Conservation (phyloP, 92 coral and sea anemone genomes). For the Actinernus sp. region DNA sequence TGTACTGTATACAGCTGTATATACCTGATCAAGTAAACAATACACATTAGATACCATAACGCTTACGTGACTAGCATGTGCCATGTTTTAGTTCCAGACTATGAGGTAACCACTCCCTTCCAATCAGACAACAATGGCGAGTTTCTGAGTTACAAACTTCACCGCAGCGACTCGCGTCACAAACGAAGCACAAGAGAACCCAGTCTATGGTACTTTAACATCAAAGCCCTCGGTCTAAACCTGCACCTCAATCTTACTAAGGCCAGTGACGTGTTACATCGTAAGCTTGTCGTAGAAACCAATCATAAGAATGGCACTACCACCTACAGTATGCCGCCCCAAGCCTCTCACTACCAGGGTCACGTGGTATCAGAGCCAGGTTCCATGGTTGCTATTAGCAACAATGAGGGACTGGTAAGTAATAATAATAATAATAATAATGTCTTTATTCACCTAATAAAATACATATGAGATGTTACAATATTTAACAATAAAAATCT, state of each 20-base stretch:
- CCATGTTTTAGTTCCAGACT: constrained; percentile 97
- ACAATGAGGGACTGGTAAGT: constrained; percentile 66
- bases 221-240: constrained; percentile 81
- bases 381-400: constrained; percentile 63
- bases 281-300: constrained; percentile 72
- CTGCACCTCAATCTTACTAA: constrained; percentile 74
- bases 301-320: constrained; percentile 73
- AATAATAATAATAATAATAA: no score
- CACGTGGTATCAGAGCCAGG: constrained; percentile 86
- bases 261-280: constrained; percentile 40
- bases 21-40: no score
- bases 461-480: no score
- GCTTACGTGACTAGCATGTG: no score
- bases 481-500: no score
- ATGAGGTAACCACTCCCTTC: constrained; percentile 83
- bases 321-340: constrained; percentile 42
- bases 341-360: constrained; percentile 56
- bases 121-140: constrained; percentile 73
- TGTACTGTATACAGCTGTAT: no score
- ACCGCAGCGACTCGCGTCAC: constrained; percentile 59
- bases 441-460: no score
- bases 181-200: constrained; percentile 63
- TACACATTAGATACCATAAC: no score
- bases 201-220: constrained; percentile 61
- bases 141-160: constrained; percentile 72